These are phyloP conservation scores for Characodon lateralis DNA, from an alignment of 2,797 vertebrate species.

Conservation along the genomic window DNA sequence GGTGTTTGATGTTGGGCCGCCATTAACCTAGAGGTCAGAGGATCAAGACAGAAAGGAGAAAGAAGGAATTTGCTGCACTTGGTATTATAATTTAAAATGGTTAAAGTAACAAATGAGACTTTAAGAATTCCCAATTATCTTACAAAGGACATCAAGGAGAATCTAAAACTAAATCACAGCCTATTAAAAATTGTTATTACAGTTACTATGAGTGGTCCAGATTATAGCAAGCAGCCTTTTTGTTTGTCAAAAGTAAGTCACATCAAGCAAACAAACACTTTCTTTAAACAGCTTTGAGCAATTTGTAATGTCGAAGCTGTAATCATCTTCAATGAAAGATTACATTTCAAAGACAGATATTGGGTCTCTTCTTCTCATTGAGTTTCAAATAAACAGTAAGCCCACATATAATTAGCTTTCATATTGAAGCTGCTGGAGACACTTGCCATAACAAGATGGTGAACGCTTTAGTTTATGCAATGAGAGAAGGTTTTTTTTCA, in stretches of 20 bases:
- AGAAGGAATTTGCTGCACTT: conserved; percentile 25
- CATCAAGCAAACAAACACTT: neutral
- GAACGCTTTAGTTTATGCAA: conserved; percentile 3
- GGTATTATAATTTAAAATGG: conserved; percentile 16
- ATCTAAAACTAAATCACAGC: neutral
- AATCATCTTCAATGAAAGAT: conserved; percentile 27
- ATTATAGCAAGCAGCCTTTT: neutral
- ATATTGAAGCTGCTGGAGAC: conserved; percentile 5
- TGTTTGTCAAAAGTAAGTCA: neutral
- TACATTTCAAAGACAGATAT: conserved; percentile 34
- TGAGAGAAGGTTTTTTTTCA: conserved; percentile 2
- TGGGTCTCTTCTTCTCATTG: conserved; percentile 28
- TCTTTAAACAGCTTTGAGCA: conserved; percentile 6
- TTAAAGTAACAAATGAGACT: neutral
- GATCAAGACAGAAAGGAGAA: conserved; percentile 42
- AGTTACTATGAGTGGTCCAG: neutral
- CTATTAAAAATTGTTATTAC: neutral
- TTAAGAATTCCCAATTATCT: conserved; percentile 1
- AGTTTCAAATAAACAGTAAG: conserved; percentile 12
- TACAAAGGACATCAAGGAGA: neutral
- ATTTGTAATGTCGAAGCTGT: conserved; percentile 1
- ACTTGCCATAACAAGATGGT: conserved; percentile 2
- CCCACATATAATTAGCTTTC: conserved; percentile 41
- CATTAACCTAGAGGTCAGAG: conserved; percentile 70
- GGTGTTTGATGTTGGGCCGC: conserved; percentile 54